A percentile compares a stretch with the other conserved stretches of the same genome.
Evolutionary conservation across 2,888 invertebrate genomes (phyloP).

Genomic region (Uloborus plumipes): DNA sequence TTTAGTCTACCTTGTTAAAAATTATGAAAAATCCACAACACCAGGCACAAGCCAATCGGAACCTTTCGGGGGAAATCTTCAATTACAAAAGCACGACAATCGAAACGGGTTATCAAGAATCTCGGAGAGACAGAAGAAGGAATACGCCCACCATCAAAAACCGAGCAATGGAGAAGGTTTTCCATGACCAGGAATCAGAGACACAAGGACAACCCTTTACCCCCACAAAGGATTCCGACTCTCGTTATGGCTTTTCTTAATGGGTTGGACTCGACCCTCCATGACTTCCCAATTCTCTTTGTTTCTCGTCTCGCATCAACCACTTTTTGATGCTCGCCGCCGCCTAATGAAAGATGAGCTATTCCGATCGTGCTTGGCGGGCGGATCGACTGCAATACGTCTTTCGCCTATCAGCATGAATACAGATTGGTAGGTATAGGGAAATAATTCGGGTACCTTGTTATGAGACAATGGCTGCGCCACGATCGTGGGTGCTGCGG

Average conservation of each 20-base stretch:
- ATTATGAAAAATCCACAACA: too few species aligned
- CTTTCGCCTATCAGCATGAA: not conserved
- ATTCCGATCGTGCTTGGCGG: conserved; percentile 29
- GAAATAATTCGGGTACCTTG: not conserved
- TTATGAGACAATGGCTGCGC: not conserved
- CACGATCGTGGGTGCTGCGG: not conserved
- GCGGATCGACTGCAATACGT: conserved; percentile 8
- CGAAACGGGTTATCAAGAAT: too few species aligned
- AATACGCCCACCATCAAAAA: too few species aligned
- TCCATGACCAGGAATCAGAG: not conserved
- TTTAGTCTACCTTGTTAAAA: too few species aligned
- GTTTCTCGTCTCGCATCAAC: not conserved
- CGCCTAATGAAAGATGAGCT: conserved; percentile 51
- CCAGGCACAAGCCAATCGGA: too few species aligned
- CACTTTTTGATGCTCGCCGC: conserved; percentile 37
- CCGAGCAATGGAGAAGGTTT: too few species aligned
- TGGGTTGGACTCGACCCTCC: conserved; percentile 2
- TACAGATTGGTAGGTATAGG: not conserved
- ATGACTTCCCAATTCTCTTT: not conserved
- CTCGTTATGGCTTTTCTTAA: conserved; percentile 32
- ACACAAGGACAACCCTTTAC: conserved; percentile 25
- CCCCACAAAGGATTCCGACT: conserved; percentile 20
- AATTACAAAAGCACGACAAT: too few species aligned
- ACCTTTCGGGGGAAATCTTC: too few species aligned
- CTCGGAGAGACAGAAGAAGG: too few species aligned